Conservation (phyloP, 2,888 invertebrate genomes). For the Folsomia manolachei region DNA sequence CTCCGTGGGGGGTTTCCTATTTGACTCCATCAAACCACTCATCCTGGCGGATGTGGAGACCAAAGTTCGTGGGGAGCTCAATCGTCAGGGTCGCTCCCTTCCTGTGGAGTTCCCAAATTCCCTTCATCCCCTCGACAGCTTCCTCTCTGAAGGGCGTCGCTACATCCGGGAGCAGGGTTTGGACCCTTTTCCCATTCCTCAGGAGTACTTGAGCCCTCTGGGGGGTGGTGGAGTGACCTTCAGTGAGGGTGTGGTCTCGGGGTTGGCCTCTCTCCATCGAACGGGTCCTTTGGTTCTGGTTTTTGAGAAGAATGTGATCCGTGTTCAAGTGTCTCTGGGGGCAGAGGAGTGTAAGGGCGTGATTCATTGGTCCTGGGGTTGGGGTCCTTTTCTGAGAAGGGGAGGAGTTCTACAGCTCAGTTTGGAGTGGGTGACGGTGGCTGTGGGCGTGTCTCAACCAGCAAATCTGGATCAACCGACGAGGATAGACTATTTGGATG, state of each 20-base stretch:
- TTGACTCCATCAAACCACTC: constrained; percentile 82
- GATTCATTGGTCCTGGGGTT: constrained; percentile 49
- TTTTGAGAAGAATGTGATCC: constrained; percentile 69
- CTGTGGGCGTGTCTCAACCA: constrained; percentile 69
- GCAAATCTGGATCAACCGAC: constrained; percentile 73
- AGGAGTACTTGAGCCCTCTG: constrained; percentile 38
- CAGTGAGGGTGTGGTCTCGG: constrained; percentile 73
- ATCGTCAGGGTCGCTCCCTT: constrained; percentile 68
- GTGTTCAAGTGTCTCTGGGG: constrained; percentile 69
- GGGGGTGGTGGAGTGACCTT: constrained; percentile 59
- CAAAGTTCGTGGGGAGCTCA: constrained; percentile 70
- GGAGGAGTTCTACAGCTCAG: constrained; percentile 48
- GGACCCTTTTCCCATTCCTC: constrained; percentile 71
- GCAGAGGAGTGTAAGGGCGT: constrained; percentile 74
- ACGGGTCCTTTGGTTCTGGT: constrained; percentile 69
- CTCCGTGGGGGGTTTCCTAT: constrained; percentile 74
- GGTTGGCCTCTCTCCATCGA: constrained; percentile 76
- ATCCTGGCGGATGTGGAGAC: constrained; percentile 70
- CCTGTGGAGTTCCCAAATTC: constrained; percentile 78
- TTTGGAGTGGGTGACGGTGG: constrained; percentile 52
- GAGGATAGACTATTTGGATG: constrained; percentile 68
- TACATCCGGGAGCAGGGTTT: constrained; percentile 65
- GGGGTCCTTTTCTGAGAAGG: constrained; percentile 59
- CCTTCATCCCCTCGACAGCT: constrained; percentile 79
- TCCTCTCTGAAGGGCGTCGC: constrained; percentile 65